A percentile compares a stretch with the other conserved stretches of the same genome.
Conservation (phyloP, 2,888 invertebrate genomes). For the Eilema caniola region DNA sequence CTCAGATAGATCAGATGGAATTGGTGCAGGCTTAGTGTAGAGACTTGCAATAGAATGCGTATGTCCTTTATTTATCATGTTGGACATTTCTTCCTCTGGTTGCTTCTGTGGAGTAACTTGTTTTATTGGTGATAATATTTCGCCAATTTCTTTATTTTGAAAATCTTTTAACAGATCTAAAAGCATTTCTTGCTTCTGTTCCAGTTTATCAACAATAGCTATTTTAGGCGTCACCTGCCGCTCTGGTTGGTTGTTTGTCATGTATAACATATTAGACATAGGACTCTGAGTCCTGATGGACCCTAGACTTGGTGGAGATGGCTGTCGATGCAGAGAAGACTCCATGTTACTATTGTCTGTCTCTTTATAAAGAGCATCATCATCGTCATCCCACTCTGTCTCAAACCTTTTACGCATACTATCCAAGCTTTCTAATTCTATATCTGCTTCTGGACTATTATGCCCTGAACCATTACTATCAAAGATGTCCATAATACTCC, state of each 20-base stretch:
- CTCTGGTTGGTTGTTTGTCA: slow-evolving; percentile 45
- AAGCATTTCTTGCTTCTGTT: slow-evolving; percentile 67
- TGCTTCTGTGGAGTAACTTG: slow-evolving; percentile 29
- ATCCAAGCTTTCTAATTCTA: slow-evolving; percentile 65
- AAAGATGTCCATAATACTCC: slow-evolving; percentile 81
- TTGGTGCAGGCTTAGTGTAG: slow-evolving; percentile 45
- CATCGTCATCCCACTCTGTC: slow-evolving; percentile 80
- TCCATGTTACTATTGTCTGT: slow-evolving; percentile 54
- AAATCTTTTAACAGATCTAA: slow-evolving; percentile 68
- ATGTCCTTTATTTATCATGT: slow-evolving; percentile 30
- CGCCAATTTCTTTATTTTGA: slow-evolving; percentile 56
- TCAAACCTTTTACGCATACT: slow-evolving; percentile 66
- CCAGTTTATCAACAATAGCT: slow-evolving; percentile 55
- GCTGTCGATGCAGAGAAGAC: neutral
- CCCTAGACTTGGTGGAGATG: slow-evolving; percentile 30
- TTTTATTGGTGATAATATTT: slow-evolving; percentile 49
- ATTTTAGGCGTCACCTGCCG: slow-evolving; percentile 48
- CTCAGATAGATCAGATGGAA: slow-evolving; percentile 60
- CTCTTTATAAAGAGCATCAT: slow-evolving; percentile 80
- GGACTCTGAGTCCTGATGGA: slow-evolving; percentile 60
- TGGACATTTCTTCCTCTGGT: slow-evolving; percentile 30
- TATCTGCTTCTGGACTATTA: slow-evolving; percentile 60
- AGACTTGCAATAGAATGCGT: slow-evolving; percentile 29
- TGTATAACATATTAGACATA: slow-evolving; percentile 62
- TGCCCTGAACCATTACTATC: slow-evolving; percentile 55